Percentiles rank a stretch among this genome's conserved stretches.
Conservation (phyloP, 2,888 invertebrate genomes). For the Rhagophthalmus giganteus region DNA sequence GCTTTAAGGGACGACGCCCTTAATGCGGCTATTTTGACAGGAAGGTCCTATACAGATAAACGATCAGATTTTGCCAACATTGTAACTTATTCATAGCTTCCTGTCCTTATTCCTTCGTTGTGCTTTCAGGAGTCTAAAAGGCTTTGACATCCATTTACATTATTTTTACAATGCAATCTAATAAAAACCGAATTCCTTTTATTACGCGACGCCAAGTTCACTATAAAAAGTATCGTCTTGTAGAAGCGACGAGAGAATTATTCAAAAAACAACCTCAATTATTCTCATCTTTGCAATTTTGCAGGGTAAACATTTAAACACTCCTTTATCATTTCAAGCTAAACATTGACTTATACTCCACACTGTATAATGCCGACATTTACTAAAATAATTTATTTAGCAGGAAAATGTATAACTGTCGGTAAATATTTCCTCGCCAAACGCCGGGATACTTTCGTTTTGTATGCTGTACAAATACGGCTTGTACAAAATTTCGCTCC, state of each 20-base stretch:
- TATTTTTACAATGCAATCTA: neutral
- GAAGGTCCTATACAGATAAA: conserved; percentile 27
- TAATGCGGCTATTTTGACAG: conserved; percentile 31
- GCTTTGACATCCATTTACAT: neutral
- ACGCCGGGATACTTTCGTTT: conserved; percentile 55
- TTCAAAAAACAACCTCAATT: conserved; percentile 29
- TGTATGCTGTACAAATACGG: conserved; percentile 54
- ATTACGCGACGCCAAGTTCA: conserved; percentile 5
- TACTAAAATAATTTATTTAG: conserved; percentile 58
- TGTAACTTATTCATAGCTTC: conserved; percentile 22
- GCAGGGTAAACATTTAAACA: conserved; percentile 29
- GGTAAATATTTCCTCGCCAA: conserved; percentile 57
- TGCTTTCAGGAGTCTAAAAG: neutral
- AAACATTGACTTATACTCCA: conserved; percentile 55
- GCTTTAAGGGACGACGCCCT: conserved; percentile 33
- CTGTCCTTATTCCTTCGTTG: conserved; percentile 4
- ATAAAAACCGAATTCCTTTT: conserved; percentile 4
- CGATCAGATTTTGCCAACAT: conserved; percentile 19
- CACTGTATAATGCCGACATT: conserved; percentile 55
- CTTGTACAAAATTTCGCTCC: conserved; percentile 53
- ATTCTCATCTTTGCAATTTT: conserved; percentile 32
- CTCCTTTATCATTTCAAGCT: conserved; percentile 43
- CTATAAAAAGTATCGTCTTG: conserved; percentile 13
- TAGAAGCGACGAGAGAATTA: conserved; percentile 12
- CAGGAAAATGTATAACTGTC: conserved; percentile 58